These are phyloP conservation scores for Porites rus DNA, from an alignment of 92 coral and sea anemone genomes.

Conservation along the genomic window DNA sequence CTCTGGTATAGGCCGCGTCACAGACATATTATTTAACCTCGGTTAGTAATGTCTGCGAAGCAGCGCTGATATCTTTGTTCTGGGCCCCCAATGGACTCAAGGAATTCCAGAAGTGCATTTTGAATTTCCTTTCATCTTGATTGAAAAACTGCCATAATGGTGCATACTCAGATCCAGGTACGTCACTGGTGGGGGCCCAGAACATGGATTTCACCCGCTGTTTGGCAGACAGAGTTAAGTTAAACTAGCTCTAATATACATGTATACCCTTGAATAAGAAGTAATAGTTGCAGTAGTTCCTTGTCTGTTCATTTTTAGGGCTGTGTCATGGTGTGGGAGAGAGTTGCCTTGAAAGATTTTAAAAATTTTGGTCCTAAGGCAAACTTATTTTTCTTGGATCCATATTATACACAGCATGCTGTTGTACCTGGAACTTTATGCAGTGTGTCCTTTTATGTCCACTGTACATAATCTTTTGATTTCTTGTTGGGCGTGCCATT, in stretches of 20 bases:
- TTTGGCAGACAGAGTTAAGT: too few relatives aligned
- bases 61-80: too few relatives aligned
- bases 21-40: neutral
- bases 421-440: conserved; percentile 70
- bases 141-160: neutral
- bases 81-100: too few relatives aligned
- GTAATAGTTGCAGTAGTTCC: neutral
- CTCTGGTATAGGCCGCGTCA: neutral
- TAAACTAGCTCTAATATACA: too few relatives aligned
- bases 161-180: too few relatives aligned
- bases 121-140: too few relatives aligned
- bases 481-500: conserved; percentile 60
- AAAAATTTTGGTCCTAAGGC: conserved; percentile 3
- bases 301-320: conserved; percentile 2
- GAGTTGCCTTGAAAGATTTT: neutral
- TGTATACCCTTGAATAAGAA: neutral
- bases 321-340: neutral
- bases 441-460: conserved; percentile 77
- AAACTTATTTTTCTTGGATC: neutral
- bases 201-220: too few relatives aligned
- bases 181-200: too few relatives aligned
- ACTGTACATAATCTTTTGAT: conserved; percentile 71
- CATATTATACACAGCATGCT: neutral
- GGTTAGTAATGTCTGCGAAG: too few relatives aligned
- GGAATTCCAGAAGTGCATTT: too few relatives aligned